phyloP scores from a whole-genome alignment of 2,888 invertebrate genomes.

The Entomobrya proxima region DNA sequence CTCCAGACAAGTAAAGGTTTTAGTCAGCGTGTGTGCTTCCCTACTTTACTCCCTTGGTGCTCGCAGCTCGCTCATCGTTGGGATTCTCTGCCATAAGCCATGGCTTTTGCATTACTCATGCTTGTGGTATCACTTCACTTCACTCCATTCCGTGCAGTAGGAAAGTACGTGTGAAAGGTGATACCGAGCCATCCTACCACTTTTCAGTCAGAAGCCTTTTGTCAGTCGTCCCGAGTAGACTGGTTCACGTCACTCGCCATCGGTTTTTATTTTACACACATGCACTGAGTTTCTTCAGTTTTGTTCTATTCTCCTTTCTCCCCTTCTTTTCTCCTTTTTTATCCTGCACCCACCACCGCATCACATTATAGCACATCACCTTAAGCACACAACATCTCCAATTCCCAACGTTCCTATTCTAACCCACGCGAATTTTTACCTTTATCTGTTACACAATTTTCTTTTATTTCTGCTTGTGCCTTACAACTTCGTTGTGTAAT shows the following conservation, averaged over 20 bases:
- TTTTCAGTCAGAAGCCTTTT: constrained; percentile 56
- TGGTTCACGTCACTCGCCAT: constrained; percentile 20
- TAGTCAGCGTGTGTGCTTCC: too few relatives aligned
- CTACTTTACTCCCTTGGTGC: too few relatives aligned
- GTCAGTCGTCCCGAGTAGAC: constrained; percentile 59
- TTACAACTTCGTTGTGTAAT: neutral
- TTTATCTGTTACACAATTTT: constrained; percentile 19
- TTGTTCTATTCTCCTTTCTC: neutral
- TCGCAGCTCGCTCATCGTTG: too few relatives aligned
- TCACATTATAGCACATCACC: neutral
- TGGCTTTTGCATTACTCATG: too few relatives aligned
- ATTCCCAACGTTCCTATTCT: constrained; percentile 32
- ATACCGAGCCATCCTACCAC: neutral
- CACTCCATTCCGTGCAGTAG: neutral
- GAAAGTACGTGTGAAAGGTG: too few relatives aligned
- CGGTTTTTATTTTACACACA: constrained; percentile 22
- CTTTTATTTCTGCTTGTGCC: neutral
- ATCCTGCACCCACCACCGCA: neutral
- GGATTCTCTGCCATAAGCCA: too few relatives aligned
- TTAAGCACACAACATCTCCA: constrained; percentile 9
- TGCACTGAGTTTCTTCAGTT: neutral
- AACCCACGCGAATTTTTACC: constrained; percentile 6
- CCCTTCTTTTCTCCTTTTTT: constrained; percentile 21
- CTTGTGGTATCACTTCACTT: neutral
- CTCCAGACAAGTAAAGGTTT: too few relatives aligned